Evolutionary conservation across 2,888 invertebrate genomes (phyloP).

Genomic region (Torymus auratus): DNA sequence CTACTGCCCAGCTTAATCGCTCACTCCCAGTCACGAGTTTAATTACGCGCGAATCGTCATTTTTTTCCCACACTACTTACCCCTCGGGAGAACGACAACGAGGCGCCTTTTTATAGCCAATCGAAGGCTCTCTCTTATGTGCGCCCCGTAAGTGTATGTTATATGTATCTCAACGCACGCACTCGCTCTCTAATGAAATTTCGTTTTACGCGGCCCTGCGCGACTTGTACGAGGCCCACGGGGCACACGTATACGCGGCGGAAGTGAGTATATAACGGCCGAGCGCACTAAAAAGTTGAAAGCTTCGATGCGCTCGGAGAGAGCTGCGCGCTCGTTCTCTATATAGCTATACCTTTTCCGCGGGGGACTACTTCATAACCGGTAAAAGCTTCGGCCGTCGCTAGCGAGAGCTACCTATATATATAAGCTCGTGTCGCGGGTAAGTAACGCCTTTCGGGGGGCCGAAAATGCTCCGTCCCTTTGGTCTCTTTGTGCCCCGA

Average conservation of each 20-base stretch:
- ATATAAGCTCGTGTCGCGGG: too few relatives aligned
- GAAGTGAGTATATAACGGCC: conserved; percentile 5
- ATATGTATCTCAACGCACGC: too few relatives aligned
- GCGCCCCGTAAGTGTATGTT: too few relatives aligned
- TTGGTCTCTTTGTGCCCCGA: conserved; percentile 35
- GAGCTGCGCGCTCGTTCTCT: neutral
- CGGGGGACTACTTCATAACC: conserved; percentile 56
- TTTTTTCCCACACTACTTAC: too few relatives aligned
- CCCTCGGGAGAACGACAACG: too few relatives aligned
- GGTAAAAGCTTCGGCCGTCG: conserved; percentile 57
- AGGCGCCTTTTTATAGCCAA: too few relatives aligned
- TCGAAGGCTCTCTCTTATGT: too few relatives aligned
- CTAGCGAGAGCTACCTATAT: too few relatives aligned
- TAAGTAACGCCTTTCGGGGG: too few relatives aligned
- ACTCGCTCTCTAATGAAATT: conserved; percentile 45
- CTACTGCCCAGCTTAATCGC: too few relatives aligned
- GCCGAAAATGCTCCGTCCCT: neutral
- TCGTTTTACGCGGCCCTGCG: conserved; percentile 29
- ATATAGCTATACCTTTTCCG: neutral
- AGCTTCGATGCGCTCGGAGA: conserved; percentile 44
- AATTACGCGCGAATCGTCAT: too few relatives aligned
- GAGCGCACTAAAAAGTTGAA: conserved; percentile 53
- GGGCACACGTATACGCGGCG: conserved; percentile 3
- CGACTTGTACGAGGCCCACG: conserved; percentile 23
- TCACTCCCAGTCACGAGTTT: too few relatives aligned